Evolutionary conservation across 2,888 invertebrate genomes (phyloP), one percentile per base, ranked within the genome.

Genomic region (Gisinianus flammeolus): DNA sequence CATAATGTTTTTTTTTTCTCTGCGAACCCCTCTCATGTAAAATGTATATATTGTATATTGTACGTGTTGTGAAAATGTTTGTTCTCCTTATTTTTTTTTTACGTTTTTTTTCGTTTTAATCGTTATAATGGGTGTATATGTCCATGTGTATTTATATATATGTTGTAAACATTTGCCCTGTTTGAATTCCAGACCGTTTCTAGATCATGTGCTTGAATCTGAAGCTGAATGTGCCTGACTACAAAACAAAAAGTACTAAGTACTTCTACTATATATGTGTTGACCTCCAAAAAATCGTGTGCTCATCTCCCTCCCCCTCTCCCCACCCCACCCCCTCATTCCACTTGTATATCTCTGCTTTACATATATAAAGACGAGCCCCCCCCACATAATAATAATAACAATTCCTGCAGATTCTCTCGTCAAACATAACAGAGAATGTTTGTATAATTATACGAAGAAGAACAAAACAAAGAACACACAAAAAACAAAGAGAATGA

Each of bases 201-300:
- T 74, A 74, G 44, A 68, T 26, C 74, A 66, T 74, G 58, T 33
- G 58, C 74, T 74, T 62, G 62, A 31, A 73, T 31, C 58, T 58
- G 58, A 64, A 73, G 74, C 66, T 74, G 74, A 74, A 67, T 74
- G 74, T 74, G 74, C 67, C 67, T 74, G 74, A 69, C 69, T 66
- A 54, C 54, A n/a, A 54, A 6, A 44, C 44, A 44, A 10, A 44
- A n/a, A n/a, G n/a, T n/a, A n/a, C n/a, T n/a, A n/a, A n/a, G n/a
- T n/a, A n/a, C n/a, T n/a, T n/a, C n/a, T n/a, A n/a, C n/a, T n/a
- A n/a, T n/a, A n/a, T n/a, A n/a, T n/a, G n/a, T 54, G n/a, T n/a
- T 54, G 54, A 62, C 62, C 62, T 68, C 68, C 68, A 31, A 66
- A 54, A n/a, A n/a, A 66, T 66, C 66, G 66, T 68, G 54, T 4